Conservation (phyloP, 2,113 vertebrate species). For the Passer domesticus region DNA sequence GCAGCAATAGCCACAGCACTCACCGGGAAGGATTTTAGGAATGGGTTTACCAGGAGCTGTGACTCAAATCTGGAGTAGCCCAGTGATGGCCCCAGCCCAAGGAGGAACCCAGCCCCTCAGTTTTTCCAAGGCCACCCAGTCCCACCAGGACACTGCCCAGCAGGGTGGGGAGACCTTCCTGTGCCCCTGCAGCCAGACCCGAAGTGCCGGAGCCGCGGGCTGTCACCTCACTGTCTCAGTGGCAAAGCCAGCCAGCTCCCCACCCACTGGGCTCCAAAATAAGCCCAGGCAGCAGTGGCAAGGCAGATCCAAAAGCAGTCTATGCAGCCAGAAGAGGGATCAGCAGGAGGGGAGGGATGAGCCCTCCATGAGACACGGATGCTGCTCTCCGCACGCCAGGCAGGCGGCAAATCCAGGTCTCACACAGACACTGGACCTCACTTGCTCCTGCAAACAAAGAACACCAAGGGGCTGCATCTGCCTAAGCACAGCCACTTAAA, state of each 20-base stretch:
- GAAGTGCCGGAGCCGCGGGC: fast-evolving
- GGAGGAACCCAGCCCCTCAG: not conserved
- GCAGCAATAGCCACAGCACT: not conserved
- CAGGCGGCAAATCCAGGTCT: not conserved
- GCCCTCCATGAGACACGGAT: fast-evolving
- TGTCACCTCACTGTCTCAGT: not conserved
- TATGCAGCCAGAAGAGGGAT: not conserved
- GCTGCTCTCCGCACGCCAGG: fast-evolving
- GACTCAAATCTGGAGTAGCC: not conserved
- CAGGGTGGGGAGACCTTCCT: not conserved
- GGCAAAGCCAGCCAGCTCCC: constrained; percentile 20
- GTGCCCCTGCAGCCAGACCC: fast-evolving
- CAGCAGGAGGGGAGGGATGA: not conserved
- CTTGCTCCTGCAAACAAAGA: not conserved
- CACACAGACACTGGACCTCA: not conserved
- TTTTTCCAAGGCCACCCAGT: not conserved
- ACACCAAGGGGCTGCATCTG: not conserved
- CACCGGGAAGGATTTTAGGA: not conserved
- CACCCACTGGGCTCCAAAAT: constrained; percentile 27
- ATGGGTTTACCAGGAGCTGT: not conserved
- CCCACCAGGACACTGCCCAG: not conserved
- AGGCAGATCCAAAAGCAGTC: not conserved
- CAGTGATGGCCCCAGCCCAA: fast-evolving
- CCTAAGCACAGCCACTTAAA: not conserved
- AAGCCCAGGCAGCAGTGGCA: not conserved